Percentiles rank a stretch among this genome's conserved stretches.
Conservation (phyloP, 1,140 invertebrate genomes). For the Papilio polyxenes region DNA sequence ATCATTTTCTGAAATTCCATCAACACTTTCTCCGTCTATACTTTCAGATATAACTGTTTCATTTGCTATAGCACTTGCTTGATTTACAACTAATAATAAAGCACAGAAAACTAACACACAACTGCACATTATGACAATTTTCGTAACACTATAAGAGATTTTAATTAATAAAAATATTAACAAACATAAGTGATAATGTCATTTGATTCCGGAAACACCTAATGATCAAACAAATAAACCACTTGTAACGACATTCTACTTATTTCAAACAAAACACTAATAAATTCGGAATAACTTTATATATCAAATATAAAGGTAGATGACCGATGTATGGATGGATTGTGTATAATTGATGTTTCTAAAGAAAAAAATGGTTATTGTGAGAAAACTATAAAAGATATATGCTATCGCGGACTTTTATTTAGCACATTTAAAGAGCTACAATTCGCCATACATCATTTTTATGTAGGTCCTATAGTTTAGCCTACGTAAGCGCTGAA, state of each 20-base stretch:
- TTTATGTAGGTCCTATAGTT: no score
- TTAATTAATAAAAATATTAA: neutral
- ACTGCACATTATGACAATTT: neutral
- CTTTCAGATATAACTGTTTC: neutral
- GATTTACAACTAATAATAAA: neutral
- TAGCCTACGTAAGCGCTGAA: no score
- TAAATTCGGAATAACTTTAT: neutral
- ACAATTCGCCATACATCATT: no score
- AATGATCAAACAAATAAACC: neutral
- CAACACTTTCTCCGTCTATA: neutral
- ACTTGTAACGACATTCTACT: neutral
- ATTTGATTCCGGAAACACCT: neutral
- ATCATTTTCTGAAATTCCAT: neutral
- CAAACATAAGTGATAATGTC: neutral
- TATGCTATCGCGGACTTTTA: no score
- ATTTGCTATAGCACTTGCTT: neutral
- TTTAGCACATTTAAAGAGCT: no score
- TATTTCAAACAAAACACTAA: neutral
- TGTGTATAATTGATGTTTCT: no score
- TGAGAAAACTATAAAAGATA: no score
- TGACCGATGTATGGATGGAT: neutral
- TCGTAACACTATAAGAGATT: neutral
- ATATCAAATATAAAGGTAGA: neutral
- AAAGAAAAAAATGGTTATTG: no score
- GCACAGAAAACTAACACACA: neutral